Evolutionary conservation across 1,140 invertebrate genomes (phyloP).

Genomic region (Drosophila lowei): DNA sequence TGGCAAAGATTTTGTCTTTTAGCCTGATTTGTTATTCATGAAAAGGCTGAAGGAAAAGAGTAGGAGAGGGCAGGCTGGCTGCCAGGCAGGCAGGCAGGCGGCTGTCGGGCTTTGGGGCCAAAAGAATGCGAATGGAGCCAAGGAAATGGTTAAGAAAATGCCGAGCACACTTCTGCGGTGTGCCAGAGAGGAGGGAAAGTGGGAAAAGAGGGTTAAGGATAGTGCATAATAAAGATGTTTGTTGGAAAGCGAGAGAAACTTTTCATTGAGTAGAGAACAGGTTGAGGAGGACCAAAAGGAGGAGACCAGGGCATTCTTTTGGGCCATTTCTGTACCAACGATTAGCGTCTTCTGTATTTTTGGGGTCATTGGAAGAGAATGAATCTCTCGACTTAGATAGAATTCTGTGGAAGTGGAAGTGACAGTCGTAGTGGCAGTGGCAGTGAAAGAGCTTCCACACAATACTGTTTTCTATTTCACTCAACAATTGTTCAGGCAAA

Average conservation of each 20-base stretch:
- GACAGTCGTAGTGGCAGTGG: no score
- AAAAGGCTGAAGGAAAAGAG: conserved; percentile 54
- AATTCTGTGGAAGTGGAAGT: no score
- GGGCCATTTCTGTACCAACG: conserved; percentile 25
- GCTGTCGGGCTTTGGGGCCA: conserved; percentile 12
- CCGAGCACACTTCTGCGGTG: conserved; percentile 64
- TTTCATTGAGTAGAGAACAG: conserved; percentile 35
- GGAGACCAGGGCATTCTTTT: conserved; percentile 1
- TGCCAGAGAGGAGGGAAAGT: conserved; percentile 21
- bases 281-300: not conserved
- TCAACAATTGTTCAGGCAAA: conserved; percentile 30
- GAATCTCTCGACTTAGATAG: no score
- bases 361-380: not conserved
- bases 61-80: conserved; percentile 9
- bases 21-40: conserved; percentile 80
- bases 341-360: conserved; percentile 50
- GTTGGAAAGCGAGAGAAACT: conserved; percentile 16
- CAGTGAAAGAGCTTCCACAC: no score
- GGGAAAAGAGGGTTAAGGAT: conserved; percentile 28
- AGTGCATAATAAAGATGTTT: conserved; percentile 69
- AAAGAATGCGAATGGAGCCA: conserved; percentile 41
- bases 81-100: not conserved
- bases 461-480: not conserved
- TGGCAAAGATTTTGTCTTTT: conserved; percentile 68
- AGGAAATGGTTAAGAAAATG: conserved; percentile 77